Percentiles rank a stretch among this genome's conserved stretches.
These are phyloP conservation scores for Perdita meconis DNA, from an alignment of 2,888 invertebrate genomes.

Conservation along the genomic window DNA sequence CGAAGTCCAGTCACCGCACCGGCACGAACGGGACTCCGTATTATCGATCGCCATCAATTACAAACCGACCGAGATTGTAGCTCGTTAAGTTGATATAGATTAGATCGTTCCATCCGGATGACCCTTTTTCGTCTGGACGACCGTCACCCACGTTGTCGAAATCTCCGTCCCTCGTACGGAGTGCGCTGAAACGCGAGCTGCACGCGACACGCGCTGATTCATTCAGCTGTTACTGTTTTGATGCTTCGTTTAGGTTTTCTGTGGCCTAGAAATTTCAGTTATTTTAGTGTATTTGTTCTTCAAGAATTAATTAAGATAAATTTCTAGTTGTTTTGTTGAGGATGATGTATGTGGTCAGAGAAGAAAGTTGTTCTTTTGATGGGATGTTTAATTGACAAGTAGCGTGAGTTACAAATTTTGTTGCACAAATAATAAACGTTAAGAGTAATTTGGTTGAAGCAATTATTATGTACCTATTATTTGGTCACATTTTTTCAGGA, in stretches of 20 bases:
- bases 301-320: no score
- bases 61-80: constrained; percentile 64
- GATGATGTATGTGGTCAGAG: no score
- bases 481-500: no score
- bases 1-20: constrained; percentile 26
- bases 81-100: constrained; percentile 77
- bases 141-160: constrained; percentile 37
- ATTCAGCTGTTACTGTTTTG: background rate
- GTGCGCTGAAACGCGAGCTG: constrained; percentile 14
- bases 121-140: background rate
- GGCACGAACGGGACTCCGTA: constrained; percentile 40
- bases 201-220: constrained; percentile 13
- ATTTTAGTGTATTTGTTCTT: no score
- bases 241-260: constrained; percentile 1
- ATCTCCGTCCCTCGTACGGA: constrained; percentile 5
- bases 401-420: no score
- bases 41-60: constrained; percentile 79
- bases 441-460: no score
- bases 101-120: constrained; percentile 69
- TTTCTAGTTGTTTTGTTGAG: no score
- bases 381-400: no score
- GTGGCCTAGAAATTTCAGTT: no score
- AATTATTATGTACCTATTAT: no score
- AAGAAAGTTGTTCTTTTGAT: no score
- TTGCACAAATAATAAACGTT: no score